These are phyloP conservation scores for Carterocephalus palaemon DNA, from an alignment of 2,888 invertebrate species.

Conservation along the genomic window DNA sequence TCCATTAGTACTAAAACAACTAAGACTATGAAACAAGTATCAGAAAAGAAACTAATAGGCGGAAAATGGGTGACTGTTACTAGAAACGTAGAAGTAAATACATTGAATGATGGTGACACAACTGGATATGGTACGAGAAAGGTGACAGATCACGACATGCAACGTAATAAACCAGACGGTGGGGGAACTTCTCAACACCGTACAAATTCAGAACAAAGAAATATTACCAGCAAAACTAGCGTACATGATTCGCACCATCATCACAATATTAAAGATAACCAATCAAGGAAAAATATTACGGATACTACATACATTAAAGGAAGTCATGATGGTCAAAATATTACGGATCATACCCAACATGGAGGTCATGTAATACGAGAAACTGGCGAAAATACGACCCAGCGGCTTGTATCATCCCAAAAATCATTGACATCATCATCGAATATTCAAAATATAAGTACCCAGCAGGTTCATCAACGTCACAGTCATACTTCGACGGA, in stretches of 20 bases:
- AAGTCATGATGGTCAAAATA: slow-evolving; percentile 27
- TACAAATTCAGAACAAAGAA: slow-evolving; percentile 20
- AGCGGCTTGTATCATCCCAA: slow-evolving; percentile 44
- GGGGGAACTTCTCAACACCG: slow-evolving; percentile 17
- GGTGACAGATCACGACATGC: slow-evolving; percentile 30
- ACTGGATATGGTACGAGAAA: slow-evolving; percentile 31
- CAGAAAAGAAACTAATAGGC: slow-evolving; percentile 76
- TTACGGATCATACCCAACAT: slow-evolving; percentile 27
- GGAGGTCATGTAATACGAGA: slow-evolving; percentile 31
- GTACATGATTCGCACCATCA: slow-evolving; percentile 23
- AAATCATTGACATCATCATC: slow-evolving; percentile 40
- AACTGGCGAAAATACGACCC: slow-evolving; percentile 39
- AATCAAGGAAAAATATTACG: slow-evolving; percentile 24
- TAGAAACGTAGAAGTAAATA: slow-evolving; percentile 83
- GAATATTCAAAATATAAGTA: slow-evolving; percentile 35
- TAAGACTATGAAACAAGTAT: slow-evolving; percentile 75
- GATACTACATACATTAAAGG: slow-evolving; percentile 33
- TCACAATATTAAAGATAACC: slow-evolving; percentile 18
- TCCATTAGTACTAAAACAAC: slow-evolving; percentile 67
- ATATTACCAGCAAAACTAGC: slow-evolving; percentile 17
- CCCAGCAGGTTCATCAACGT: slow-evolving; percentile 33
- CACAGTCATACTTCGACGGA: slow-evolving; percentile 36
- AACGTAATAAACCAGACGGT: slow-evolving; percentile 24
- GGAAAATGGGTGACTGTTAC: slow-evolving; percentile 76
- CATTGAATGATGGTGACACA: slow-evolving; percentile 47